These are phyloP conservation scores for Ciconia maguari DNA, from an alignment of 2,113 vertebrate species.

Conservation along the genomic window DNA sequence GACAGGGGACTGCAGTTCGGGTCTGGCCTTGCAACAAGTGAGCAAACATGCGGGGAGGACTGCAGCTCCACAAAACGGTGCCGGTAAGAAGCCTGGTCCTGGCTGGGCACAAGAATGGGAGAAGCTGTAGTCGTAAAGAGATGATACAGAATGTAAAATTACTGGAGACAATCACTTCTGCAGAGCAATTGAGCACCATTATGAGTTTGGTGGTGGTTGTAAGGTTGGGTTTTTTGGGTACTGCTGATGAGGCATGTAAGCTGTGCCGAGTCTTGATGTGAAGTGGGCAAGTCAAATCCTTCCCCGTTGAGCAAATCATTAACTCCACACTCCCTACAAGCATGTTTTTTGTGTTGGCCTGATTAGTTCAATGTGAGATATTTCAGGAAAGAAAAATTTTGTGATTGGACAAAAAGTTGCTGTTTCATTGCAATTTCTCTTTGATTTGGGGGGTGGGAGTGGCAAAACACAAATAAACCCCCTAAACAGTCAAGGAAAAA, in stretches of 20 bases:
- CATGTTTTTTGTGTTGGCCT: neutral
- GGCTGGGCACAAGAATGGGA: neutral
- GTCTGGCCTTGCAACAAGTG: neutral
- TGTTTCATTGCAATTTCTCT: neutral
- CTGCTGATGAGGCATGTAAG: neutral
- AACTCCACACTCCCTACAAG: neutral
- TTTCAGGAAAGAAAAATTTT: neutral
- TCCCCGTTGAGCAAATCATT: neutral
- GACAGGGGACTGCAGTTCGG: rapidly evolving
- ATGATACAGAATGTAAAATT: neutral
- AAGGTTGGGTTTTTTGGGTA: neutral
- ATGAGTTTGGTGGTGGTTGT: neutral
- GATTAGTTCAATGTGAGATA: neutral
- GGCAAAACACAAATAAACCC: neutral
- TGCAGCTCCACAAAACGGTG: neutral
- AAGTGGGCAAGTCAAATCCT: neutral
- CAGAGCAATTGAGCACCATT: neutral
- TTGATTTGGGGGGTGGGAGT: neutral
- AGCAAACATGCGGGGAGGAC: neutral
- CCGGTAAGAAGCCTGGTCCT: neutral
- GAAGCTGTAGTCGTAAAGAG: neutral
- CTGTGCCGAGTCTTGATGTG: neutral
- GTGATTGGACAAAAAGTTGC: neutral
- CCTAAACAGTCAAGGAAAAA: neutral
- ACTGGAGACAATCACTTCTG: neutral